Conservation (phyloP, 2,888 invertebrate species). For the Norana najaformis region DNA sequence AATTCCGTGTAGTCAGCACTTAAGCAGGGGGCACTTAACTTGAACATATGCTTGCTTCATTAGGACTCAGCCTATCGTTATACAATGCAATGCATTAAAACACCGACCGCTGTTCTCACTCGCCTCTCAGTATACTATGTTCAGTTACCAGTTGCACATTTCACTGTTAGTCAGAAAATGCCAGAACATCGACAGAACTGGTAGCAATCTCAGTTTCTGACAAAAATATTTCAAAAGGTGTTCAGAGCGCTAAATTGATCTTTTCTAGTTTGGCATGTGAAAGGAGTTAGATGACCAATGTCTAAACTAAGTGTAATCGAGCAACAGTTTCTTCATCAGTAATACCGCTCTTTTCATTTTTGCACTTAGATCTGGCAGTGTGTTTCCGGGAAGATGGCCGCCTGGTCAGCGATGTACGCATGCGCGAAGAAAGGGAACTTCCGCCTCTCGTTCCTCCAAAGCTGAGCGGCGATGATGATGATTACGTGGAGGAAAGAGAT, state of each 20-base stretch:
- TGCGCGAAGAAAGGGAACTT: neutral
- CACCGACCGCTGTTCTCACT: too few relatives aligned
- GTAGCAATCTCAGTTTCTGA: too few relatives aligned
- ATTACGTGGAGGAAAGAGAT: constrained; percentile 5
- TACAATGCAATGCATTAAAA: too few relatives aligned
- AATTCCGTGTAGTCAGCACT: neutral
- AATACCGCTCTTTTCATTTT: neutral
- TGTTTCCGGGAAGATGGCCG: neutral
- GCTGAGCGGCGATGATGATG: neutral
- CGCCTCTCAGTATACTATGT: too few relatives aligned
- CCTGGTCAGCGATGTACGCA: neutral
- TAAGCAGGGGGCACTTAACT: too few relatives aligned
- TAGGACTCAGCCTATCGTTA: too few relatives aligned
- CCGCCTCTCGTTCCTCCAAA: neutral
- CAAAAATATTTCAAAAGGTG: too few relatives aligned
- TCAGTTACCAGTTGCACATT: too few relatives aligned
- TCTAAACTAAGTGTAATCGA: neutral
- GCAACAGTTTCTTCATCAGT: neutral
- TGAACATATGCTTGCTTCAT: too few relatives aligned
- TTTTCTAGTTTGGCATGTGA: neutral
- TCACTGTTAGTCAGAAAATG: too few relatives aligned
- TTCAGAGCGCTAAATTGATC: neutral
- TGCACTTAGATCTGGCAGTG: neutral
- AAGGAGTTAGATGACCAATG: too few relatives aligned
- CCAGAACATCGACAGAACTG: too few relatives aligned